These are phyloP conservation scores for Amphilophus citrinellus DNA, from an alignment of 2,113 vertebrate genomes.

Conservation along the genomic window DNA sequence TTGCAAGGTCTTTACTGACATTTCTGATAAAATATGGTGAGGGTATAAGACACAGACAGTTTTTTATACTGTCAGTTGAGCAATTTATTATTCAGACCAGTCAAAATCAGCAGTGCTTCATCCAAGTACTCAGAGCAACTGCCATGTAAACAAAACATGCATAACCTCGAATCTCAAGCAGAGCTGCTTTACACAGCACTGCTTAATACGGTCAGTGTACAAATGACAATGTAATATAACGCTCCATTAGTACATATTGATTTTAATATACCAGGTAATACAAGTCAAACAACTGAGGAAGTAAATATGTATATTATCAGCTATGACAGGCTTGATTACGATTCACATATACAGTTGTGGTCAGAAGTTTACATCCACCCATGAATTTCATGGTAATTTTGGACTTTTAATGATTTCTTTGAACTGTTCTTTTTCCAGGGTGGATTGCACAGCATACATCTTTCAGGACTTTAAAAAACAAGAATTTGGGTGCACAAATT, in stretches of 20 bases:
- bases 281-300: background rate
- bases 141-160: background rate
- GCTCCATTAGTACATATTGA: background rate
- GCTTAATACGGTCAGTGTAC: background rate
- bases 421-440: background rate
- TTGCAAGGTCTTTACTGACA: conserved; percentile 30
- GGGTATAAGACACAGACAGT: conserved; percentile 24
- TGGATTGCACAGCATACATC: background rate
- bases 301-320: background rate
- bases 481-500: background rate
- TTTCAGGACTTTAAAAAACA: background rate
- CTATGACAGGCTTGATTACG: background rate
- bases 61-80: conserved; percentile 9
- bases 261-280: background rate
- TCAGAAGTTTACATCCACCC: background rate
- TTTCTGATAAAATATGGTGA: conserved; percentile 37
- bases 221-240: background rate
- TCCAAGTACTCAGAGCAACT: conserved; percentile 1
- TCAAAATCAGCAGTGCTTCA: conserved; percentile 9
- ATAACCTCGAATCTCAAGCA: conserved; percentile 1
- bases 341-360: background rate
- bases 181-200: conserved; percentile 10
- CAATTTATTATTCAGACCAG: conserved; percentile 34
- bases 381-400: background rate
- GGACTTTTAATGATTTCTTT: background rate